phyloP scores from a whole-genome alignment of 2,113 vertebrate genomes.

The Pelmatolapia mariae region DNA sequence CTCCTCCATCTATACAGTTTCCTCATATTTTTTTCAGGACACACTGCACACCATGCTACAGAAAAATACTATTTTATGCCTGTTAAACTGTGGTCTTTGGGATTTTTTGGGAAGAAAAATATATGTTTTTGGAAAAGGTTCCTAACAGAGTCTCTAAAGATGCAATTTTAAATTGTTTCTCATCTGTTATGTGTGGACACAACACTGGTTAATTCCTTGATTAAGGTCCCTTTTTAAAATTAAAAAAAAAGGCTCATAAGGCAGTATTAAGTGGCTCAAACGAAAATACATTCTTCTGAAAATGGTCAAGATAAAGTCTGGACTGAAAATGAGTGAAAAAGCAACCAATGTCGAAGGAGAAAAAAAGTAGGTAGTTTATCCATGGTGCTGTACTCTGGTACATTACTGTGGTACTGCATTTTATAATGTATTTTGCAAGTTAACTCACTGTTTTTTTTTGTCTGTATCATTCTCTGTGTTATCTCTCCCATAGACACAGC shows the following conservation, averaged over 20 bases:
- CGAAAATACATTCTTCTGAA: neutral
- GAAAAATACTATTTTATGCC: neutral
- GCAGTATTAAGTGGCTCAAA: neutral
- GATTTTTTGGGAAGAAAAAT: neutral
- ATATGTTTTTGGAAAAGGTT: neutral
- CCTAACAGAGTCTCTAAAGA: neutral
- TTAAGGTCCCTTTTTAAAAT: neutral
- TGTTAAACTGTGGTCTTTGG: neutral
- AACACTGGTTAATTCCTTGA: neutral
- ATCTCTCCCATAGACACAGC: neutral
- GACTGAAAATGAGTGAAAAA: neutral
- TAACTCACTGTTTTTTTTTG: neutral
- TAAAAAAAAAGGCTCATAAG: neutral
- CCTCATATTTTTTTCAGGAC: neutral
- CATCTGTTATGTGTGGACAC: neutral
- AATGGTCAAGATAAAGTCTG: neutral
- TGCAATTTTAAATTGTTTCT: neutral
- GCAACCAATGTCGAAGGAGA: neutral
- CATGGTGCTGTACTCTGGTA: neutral
- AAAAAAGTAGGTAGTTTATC: neutral
- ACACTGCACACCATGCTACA: neutral
- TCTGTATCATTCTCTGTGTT: neutral
- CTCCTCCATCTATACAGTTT: neutral
- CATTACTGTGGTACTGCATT: neutral
- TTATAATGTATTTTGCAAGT: neutral